Percentiles rank a stretch among this genome's conserved stretches.
Evolutionary conservation across 2,113 vertebrate species (phyloP).

Genomic region (Chaetops frenatus): DNA sequence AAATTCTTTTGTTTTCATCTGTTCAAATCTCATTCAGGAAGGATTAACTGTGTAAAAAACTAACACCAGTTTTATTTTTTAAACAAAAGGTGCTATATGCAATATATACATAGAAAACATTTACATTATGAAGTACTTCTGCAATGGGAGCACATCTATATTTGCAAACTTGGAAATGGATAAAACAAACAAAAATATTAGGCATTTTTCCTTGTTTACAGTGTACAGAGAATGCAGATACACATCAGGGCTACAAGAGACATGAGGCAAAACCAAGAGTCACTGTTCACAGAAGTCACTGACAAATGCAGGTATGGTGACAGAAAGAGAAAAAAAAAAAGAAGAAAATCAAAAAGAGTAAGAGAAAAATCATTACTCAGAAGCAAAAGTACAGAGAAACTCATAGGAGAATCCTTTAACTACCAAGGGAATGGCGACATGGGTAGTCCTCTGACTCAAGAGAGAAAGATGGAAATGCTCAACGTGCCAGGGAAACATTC

Average conservation of each 20-base stretch:
- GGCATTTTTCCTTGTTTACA: not conserved
- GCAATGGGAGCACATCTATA: not conserved
- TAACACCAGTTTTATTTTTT: not conserved
- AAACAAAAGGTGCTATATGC: not conserved
- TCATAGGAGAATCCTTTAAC: not conserved
- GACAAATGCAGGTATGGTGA: not conserved
- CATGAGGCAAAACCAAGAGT: not conserved
- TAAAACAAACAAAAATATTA: not conserved
- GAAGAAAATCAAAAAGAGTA: rapidly evolving
- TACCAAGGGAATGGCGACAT: not conserved
- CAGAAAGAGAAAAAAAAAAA: not conserved
- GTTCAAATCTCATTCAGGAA: not conserved
- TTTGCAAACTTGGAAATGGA: not conserved
- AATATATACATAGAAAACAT: not conserved
- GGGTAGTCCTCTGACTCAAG: not conserved
- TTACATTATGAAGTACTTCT: not conserved
- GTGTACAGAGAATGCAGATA: not conserved
- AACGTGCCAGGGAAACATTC: not conserved
- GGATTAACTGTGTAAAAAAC: not conserved
- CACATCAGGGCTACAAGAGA: not conserved
- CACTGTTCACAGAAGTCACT: not conserved
- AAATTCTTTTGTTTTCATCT: not conserved
- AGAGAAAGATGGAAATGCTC: not conserved
- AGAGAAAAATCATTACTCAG: not conserved
- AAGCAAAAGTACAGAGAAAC: not conserved